A percentile compares a stretch with the other conserved stretches of the same genome.
phyloP scores from a whole-genome alignment of 2,797 vertebrate species.

The Vultur gryphus region DNA sequence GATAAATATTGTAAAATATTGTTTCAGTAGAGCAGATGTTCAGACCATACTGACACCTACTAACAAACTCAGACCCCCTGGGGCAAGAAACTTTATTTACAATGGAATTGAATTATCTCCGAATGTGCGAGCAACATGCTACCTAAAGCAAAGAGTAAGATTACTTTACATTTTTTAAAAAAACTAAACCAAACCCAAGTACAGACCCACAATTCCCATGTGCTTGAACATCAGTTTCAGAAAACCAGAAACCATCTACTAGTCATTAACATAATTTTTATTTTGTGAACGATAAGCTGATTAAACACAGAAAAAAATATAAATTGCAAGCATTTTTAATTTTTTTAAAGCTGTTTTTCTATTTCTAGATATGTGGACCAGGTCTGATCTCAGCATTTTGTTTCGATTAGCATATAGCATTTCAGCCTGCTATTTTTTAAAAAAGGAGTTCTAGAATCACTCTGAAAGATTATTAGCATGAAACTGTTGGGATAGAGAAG shows the following conservation, averaged over 20 bases:
- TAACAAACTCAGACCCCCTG: not conserved
- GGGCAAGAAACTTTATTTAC: conserved; percentile 7
- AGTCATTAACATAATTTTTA: not conserved
- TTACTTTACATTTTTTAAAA: not conserved
- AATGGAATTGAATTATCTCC: not conserved
- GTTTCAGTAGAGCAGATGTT: conserved; percentile 43
- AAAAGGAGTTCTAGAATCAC: not conserved
- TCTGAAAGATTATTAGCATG: not conserved
- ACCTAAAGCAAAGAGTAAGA: not conserved
- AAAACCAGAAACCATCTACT: not conserved
- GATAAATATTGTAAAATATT: conserved; percentile 54
- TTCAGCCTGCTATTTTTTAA: not conserved
- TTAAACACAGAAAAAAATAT: not conserved
- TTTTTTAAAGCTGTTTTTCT: not conserved
- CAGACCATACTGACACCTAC: conserved; percentile 24
- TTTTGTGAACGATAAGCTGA: not conserved
- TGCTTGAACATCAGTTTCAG: not conserved
- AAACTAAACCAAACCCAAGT: not conserved
- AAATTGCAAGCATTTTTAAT: not conserved
- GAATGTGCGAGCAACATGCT: not conserved
- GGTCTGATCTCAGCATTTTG: not conserved
- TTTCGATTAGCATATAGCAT: not conserved
- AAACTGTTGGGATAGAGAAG: not conserved
- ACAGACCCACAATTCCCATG: not conserved
- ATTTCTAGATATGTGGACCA: not conserved